Conservation (phyloP, 2,113 vertebrate species). For the Cryptoleucopteryx plumbea region DNA sequence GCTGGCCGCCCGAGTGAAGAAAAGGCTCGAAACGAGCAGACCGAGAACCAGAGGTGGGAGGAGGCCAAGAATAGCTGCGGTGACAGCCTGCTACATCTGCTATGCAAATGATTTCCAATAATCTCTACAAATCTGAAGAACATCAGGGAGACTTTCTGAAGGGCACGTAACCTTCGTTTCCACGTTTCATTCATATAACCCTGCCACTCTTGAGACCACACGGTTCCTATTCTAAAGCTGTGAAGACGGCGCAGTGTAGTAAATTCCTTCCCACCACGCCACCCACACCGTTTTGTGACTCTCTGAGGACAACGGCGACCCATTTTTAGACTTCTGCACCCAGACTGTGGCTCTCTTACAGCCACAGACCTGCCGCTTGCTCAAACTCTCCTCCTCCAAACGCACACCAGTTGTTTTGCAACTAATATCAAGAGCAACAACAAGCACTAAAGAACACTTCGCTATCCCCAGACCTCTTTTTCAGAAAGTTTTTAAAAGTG, state of each 20-base stretch:
- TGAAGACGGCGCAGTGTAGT: not conserved
- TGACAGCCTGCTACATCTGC: not conserved
- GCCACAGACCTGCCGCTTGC: accelerated
- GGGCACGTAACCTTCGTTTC: not conserved
- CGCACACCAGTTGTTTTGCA: not conserved
- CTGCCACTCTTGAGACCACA: not conserved
- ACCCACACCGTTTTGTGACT: not conserved
- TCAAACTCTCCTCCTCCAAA: not conserved
- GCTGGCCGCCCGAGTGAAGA: accelerated
- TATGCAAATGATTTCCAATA: not conserved
- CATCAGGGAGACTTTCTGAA: not conserved
- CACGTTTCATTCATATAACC: accelerated
- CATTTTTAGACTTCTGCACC: not conserved
- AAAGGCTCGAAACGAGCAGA: not conserved
- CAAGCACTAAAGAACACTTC: not conserved
- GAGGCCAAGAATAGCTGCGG: not conserved
- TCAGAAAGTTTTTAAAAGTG: not conserved
- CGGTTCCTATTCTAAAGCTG: not conserved
- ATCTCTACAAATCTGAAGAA: not conserved
- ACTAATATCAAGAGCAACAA: not conserved
- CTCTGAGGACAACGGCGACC: not conserved
- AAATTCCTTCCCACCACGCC: not conserved
- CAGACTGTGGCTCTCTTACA: not conserved
- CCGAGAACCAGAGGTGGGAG: not conserved
- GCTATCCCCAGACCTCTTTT: not conserved